Evolutionary conservation across 2,797 vertebrate genomes (phyloP), one percentile per base, ranked within the genome.

Genomic region (Jordanella pulchra): DNA sequence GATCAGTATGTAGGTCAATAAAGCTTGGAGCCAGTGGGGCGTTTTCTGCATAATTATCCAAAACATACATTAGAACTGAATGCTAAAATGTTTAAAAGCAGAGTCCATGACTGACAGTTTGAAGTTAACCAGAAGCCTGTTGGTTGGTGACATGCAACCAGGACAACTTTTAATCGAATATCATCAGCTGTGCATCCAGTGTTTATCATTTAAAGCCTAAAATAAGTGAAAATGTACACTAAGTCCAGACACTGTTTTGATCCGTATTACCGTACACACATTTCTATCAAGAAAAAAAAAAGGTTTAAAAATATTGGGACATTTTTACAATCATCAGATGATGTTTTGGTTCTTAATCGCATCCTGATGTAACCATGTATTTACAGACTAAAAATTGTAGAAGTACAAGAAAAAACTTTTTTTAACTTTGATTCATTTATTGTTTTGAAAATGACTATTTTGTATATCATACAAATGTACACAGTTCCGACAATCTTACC

Each of bases 381-480:
- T 65, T 75, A 32, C 51, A 55, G 6, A 51, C 25, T 0, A 1
- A 12, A 69, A 65, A 63, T 27, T 30, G 61, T 0, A 28, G 4
- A 65, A 12, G 3, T 50, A 47, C 58, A 18, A 39, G 27, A 12
- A 50, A n/a, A 65, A 35, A 25, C 61, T 65, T 13, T 2, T 21
- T 56, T 7, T 11, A 53, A 71, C 35, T 39, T 12, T 23, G 17
- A 2, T 66, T 42, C 21, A 0, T 76, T 73, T 53, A 64, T 30
- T 72, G 70, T 81, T 74, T 14, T 2, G 50, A 63, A 35, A 12
- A 66, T 42, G 50, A 27, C 54, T n/a, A 11, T 67, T 23, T 68
- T 80, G 1, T 18, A 32, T n/a, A 30, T 27, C 69, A 23, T 11
- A 77, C 21, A 69, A 65, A 67, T 15, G 45, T 5, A 50, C 28